phyloP scores from a whole-genome alignment of 2,797 vertebrate genomes.

The Intellagama lesueurii region DNA sequence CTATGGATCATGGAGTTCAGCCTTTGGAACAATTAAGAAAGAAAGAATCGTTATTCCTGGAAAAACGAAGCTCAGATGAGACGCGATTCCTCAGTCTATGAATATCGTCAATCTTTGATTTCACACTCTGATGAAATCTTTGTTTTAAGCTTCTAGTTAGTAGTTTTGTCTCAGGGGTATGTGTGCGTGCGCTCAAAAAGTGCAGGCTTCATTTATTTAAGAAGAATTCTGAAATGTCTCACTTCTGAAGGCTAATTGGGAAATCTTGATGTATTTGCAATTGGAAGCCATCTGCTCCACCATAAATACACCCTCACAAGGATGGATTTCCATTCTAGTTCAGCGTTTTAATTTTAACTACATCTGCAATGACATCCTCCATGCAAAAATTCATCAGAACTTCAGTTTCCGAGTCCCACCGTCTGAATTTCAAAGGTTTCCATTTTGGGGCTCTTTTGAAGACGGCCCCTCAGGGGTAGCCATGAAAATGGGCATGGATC shows the following conservation, averaged over 20 bases:
- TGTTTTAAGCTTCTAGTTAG: neutral
- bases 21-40: neutral
- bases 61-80: neutral
- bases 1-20: too few relatives aligned
- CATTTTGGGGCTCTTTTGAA: slow-evolving; percentile 55
- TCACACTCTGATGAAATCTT: neutral
- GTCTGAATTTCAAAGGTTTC: neutral
- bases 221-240: neutral
- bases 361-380: neutral
- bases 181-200: neutral
- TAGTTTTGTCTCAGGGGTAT: neutral
- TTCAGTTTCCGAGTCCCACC: neutral
- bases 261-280: slow-evolving; percentile 9
- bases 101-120: neutral
- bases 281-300: slow-evolving; percentile 29
- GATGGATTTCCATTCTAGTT: slow-evolving; percentile 11
- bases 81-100: neutral
- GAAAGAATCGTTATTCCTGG: neutral
- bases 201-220: neutral
- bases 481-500: neutral
- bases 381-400: neutral
- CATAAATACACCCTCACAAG: slow-evolving; percentile 12
- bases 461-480: neutral
- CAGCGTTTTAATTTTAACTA: slow-evolving; percentile 36
- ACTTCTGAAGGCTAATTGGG: slow-evolving; percentile 27